phyloP scores from a whole-genome alignment of 2,888 invertebrate species.

The Melanophora roralis region DNA sequence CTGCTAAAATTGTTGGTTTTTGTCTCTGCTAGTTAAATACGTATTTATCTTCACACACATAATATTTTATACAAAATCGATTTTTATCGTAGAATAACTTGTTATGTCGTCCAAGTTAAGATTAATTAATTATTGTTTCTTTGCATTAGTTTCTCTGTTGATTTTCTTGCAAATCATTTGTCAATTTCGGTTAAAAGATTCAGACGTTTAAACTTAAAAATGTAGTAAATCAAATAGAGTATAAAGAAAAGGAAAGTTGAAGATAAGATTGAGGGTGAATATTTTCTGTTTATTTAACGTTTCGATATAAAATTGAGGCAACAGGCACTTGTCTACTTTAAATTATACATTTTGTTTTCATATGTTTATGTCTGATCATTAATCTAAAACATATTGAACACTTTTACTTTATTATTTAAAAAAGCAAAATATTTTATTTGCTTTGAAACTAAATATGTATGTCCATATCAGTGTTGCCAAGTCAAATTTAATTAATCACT shows the following conservation, averaged over 20 bases:
- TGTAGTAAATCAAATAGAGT: conserved; percentile 16
- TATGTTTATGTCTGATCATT: conserved; percentile 8
- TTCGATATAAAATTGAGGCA: background rate
- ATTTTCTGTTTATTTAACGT: conserved; percentile 6
- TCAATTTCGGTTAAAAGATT: conserved; percentile 7
- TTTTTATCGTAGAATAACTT: conserved; percentile 5
- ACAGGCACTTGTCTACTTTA: background rate
- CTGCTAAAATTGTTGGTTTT: too few species aligned
- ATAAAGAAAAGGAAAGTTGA: too few species aligned
- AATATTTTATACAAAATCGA: conserved; percentile 31
- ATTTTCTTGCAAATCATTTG: conserved; percentile 6
- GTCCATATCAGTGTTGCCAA: too few species aligned
- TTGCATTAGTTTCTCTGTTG: background rate
- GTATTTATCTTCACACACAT: too few species aligned
- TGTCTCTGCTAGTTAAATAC: too few species aligned
- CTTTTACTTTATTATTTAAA: background rate
- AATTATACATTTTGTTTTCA: background rate
- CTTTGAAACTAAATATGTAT: too few species aligned
- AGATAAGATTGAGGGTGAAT: conserved; percentile 17
- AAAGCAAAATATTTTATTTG: too few species aligned
- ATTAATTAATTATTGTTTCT: conserved; percentile 41
- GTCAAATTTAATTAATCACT: too few species aligned
- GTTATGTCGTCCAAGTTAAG: conserved; percentile 33
- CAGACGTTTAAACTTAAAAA: conserved; percentile 3
- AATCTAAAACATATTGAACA: conserved; percentile 34